Evolutionary conservation across 2,797 vertebrate species (phyloP).

Genomic region (Anisognathus igniventris): DNA sequence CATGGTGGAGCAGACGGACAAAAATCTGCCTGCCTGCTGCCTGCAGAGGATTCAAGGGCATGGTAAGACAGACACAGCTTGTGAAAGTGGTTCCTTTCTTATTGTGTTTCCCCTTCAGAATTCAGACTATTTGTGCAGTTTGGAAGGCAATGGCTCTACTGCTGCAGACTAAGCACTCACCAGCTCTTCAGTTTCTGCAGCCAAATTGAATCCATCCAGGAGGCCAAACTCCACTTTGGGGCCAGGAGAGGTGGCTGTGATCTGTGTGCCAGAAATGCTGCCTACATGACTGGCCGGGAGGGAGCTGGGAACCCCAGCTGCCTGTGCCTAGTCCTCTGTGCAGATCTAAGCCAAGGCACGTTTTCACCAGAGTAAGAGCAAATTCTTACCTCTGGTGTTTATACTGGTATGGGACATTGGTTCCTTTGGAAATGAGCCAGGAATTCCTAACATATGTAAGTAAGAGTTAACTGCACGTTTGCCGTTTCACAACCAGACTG

Average conservation of each 20-base stretch:
- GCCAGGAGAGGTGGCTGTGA: not conserved
- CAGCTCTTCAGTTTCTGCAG: not conserved
- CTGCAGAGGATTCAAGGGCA: not conserved
- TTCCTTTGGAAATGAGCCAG: not conserved
- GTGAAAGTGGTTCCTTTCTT: not conserved
- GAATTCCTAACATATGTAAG: not conserved
- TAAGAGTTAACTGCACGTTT: not conserved
- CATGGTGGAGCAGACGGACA: not conserved
- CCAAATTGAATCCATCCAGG: not conserved
- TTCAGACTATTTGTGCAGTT: not conserved
- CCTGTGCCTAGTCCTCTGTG: not conserved
- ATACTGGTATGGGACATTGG: not conserved
- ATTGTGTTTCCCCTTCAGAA: not conserved
- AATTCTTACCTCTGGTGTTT: not conserved
- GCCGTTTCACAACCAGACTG: not conserved
- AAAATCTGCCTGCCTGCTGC: not conserved
- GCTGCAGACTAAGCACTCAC: not conserved
- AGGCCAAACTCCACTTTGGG: rapidly evolving
- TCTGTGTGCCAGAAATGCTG: not conserved
- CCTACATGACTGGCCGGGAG: not conserved
- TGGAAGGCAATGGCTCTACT: not conserved
- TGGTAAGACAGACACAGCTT: not conserved
- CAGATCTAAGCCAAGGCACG: not conserved
- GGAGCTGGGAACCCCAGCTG: rapidly evolving
- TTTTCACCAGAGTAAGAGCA: not conserved